Evolutionary conservation across 2,797 vertebrate genomes (phyloP), one percentile per base, ranked within the genome.

Genomic region (Melanotaenia boesemani): DNA sequence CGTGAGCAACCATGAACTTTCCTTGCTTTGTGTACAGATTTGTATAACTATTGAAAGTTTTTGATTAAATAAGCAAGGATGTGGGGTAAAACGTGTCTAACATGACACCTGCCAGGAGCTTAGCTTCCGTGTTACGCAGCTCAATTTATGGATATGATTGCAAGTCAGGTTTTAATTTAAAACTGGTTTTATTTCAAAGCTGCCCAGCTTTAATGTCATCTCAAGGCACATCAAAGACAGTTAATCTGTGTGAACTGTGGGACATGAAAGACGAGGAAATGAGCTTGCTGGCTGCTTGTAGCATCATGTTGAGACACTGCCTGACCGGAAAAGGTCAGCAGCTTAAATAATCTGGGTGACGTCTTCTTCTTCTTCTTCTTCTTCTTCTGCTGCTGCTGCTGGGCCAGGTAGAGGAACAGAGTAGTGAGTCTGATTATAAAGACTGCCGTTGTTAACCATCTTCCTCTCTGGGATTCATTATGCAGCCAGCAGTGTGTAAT

Each of bases 391-490:
- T 58, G n/a, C 0, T 18, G 6, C 59, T 2, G 59, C 30, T 0
- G 4, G 16, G 30, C 54, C 37, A 68, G 62, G 44, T 34, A n/a
- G 68, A 69, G 63, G 79, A 77, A 50, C 79, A 30, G 22, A 63
- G 69, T 46, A 22, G 39, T 54, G 37, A 72, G 74, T 56, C 66
- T 63, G 81, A 74, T 80, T 77, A 87, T 80, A 82, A 89, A 91
- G 81, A 83, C 86, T 85, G 90, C 72, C 66, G 83, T 88, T 93
- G 85, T 80, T 95, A 91, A 93, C 93, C 84, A 90, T 74, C 77
- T 91, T 94, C 88, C 93, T 93, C 92, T 55, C 67, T 89, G 94
- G 92, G 92, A 91, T 93, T 95, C 85, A 93, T 95, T 95, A 94
- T 94, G 87, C 92, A 90, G 86, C 91, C 94, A 85, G 85, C 83